phyloP scores from a whole-genome alignment of 2,888 invertebrate species.

The Pollenia angustigena region DNA sequence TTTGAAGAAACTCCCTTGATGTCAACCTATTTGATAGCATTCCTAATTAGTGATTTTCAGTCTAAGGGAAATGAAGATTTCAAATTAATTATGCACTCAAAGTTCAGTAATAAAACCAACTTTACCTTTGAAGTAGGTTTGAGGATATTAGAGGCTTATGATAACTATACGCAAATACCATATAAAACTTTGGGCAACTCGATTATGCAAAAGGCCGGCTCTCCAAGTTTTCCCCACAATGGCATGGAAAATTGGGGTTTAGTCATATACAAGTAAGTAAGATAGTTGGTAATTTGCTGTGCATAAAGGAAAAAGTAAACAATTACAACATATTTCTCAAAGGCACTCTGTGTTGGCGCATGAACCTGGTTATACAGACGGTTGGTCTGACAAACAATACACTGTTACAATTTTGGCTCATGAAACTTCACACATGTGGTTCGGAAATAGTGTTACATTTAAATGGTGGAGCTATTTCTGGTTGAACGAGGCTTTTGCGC shows the following conservation, averaged over 20 bases:
- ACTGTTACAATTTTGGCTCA: slow-evolving; percentile 85
- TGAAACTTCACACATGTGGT: slow-evolving; percentile 87
- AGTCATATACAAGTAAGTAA: slow-evolving; percentile 91
- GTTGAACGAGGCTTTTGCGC: slow-evolving; percentile 88
- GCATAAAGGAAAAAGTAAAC: too few relatives aligned
- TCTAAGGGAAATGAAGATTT: slow-evolving; percentile 71
- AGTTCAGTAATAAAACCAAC: slow-evolving; percentile 87
- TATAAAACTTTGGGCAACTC: slow-evolving; percentile 86
- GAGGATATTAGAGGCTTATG: slow-evolving; percentile 80
- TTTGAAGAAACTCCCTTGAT: slow-evolving; percentile 85
- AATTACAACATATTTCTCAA: too few relatives aligned
- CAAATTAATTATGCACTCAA: slow-evolving; percentile 87
- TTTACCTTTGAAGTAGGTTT: slow-evolving; percentile 85
- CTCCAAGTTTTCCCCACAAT: slow-evolving; percentile 90
- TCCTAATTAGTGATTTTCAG: slow-evolving; percentile 86
- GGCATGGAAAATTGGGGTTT: slow-evolving; percentile 97
- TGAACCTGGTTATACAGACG: slow-evolving; percentile 79
- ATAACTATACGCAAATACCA: slow-evolving; percentile 88
- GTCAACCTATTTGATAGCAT: slow-evolving; percentile 93
- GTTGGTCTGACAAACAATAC: slow-evolving; percentile 78
- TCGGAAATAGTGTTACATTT: slow-evolving; percentile 86
- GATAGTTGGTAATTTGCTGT: too few relatives aligned
- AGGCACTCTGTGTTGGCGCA: slow-evolving; percentile 74
- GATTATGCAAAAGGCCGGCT: slow-evolving; percentile 91
- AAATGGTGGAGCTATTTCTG: slow-evolving; percentile 86